Base-by-base conservation (phyloP, 1,140 invertebrate genomes). In the Macrobrachium nipponense region DNA sequence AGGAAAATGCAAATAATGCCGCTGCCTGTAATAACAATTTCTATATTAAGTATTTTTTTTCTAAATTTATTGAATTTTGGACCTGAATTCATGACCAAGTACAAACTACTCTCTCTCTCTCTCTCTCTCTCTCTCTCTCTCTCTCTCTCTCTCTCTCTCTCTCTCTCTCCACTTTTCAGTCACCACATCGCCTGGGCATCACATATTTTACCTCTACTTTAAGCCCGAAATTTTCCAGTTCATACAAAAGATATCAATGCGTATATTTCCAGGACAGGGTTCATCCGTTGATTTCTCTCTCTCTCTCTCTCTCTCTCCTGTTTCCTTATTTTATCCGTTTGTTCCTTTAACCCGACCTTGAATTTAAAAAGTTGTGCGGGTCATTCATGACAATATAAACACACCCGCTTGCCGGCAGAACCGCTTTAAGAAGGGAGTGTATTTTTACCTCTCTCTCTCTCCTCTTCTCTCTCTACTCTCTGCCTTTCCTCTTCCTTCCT, bases 291-390 rank as follows among this genome's bases (percentile, higher is more conserved):
- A 14, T 20, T 8, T 68, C 66, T 68, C 66, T 68, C n/a, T 68
- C n/a, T 68, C 66, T 68, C 66, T 20, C 66, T 68, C 66, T 70
- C 66, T 20, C 66, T 68, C 66, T 68, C 66, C 4, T 36, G 20
- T 20, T 68, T 36, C n/a, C 66, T 68, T 66, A 66, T n/a, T 66
- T 66, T 66, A 66, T 66, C 64, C 64, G 64, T 66, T 23, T 66
- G 23, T 66, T 23, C 23, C 64, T 66, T 23, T 66, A n/a, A 23
- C 18, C 15, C 64, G 18, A 66, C 18, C 64, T 51, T 51, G 51
- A 51, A 51, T 51, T 51, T 51, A 51, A 51, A 51, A 51, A 51
- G 51, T 51, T 51, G 51, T 51, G 51, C 51, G 51, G 51, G 51
- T 51, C 51, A 51, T 51, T 51, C 51, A 51, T 51, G 51, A 51